Conservation (phyloP, 2,888 invertebrate species). For the Megalurothrips usitatus region DNA sequence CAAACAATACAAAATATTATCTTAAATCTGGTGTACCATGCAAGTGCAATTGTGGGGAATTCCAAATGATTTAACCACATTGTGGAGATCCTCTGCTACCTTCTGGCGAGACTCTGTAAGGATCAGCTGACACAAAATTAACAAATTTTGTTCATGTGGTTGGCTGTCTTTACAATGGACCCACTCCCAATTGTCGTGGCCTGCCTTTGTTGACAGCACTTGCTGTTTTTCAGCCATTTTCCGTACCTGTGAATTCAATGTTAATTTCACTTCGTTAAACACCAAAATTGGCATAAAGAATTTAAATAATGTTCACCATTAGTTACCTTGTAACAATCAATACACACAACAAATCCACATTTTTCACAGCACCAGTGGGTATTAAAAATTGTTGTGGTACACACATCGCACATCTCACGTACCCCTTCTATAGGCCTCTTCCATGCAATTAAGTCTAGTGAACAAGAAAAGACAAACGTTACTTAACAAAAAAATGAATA, state of each 20-base stretch:
- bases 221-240: constrained; percentile 58
- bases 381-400: constrained; percentile 93
- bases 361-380: constrained; percentile 95
- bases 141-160: constrained; percentile 72
- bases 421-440: constrained; percentile 93
- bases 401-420: constrained; percentile 94
- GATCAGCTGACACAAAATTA: constrained; percentile 91
- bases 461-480: background rate
- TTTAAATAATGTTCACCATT: background rate
- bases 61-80: constrained; percentile 32
- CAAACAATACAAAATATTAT: background rate
- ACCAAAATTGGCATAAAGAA: background rate
- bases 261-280: too few species aligned
- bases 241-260: constrained; percentile 52
- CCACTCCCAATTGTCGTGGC: constrained; percentile 72
- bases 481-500: background rate
- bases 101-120: constrained; percentile 74
- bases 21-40: too few species aligned
- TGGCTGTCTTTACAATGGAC: constrained; percentile 76
- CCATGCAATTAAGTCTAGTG: constrained; percentile 63
- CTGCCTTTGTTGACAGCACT: constrained; percentile 51
- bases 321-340: constrained; percentile 86
- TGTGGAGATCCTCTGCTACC: constrained; percentile 37
- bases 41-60: background rate
- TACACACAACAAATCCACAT: constrained; percentile 92